These are phyloP conservation scores for Noctua janthina DNA, from an alignment of 2,888 invertebrate genomes.

Conservation along the genomic window DNA sequence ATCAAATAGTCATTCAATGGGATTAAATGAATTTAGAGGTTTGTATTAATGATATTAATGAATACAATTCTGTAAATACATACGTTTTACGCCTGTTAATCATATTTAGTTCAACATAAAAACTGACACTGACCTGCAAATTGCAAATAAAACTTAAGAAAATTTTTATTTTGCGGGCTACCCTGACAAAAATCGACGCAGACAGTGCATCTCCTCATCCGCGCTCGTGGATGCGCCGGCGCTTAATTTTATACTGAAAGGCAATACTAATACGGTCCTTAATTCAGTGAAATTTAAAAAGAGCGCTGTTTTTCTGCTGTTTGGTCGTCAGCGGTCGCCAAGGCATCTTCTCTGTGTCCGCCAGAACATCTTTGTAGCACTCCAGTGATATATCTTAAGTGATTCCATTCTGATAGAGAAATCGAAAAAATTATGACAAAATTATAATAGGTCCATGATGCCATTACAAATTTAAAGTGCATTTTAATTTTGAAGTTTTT, in stretches of 20 bases:
- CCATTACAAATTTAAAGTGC: conserved; percentile 46
- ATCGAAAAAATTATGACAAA: conserved; percentile 19
- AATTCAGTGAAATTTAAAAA: background rate
- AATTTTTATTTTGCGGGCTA: too few relatives aligned
- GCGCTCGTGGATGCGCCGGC: background rate
- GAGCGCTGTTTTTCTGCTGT: background rate
- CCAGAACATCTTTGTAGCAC: background rate
- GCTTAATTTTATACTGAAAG: background rate
- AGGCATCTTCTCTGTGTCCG: background rate
- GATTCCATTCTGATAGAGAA: conserved; percentile 21
- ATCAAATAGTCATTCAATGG: too few relatives aligned
- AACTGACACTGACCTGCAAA: too few relatives aligned
- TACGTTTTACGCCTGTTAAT: too few relatives aligned
- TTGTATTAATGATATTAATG: too few relatives aligned
- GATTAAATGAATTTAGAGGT: too few relatives aligned
- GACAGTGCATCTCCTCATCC: background rate
- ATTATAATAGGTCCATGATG: conserved; percentile 27
- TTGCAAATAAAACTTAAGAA: too few relatives aligned
- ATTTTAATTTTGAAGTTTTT: conserved; percentile 35
- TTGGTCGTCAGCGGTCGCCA: too few relatives aligned
- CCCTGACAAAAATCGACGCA: background rate
- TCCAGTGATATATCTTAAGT: background rate
- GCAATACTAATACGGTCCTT: too few relatives aligned
- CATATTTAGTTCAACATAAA: too few relatives aligned
- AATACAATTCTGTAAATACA: too few relatives aligned